Base-by-base conservation (phyloP, 1,140 invertebrate species). In the Heliconius eleuchia region DNA sequence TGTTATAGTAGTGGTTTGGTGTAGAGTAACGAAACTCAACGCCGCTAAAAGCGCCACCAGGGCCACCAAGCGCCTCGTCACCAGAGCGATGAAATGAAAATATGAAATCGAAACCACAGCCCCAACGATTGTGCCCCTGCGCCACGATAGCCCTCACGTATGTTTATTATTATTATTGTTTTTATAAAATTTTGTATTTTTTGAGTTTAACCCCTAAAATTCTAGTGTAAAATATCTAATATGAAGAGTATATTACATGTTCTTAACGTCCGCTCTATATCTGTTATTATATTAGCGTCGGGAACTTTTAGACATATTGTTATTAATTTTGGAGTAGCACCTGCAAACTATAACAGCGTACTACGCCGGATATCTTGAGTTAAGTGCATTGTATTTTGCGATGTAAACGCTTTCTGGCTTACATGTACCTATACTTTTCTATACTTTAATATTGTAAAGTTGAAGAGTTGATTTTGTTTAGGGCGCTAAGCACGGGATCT, bases 271-370 rank as follows among this genome's bases (percentile, higher is more conserved):
- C 57, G n/a, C 57, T 16, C 9, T 27, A 66, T 13, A 9, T 7
- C 23, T 66, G 0, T 27, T 66, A 3, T 27, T 30, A 66, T 66
- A 30, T 66, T 66, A 66, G 60, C 60, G 60, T 30, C 19, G 13
- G 60, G 27, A 66, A 66, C 60, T 66, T 23, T 60, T 66, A 66
- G 60, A 66, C 23, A n/a, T 66, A 66, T 66, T 66, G 60, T 66
- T 66, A 30, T 27, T 66, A 66, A 66, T 66, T 30, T 66, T 30
- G 27, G 1, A 27, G 60, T 5, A 66, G 13, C 60, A 66, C 60
- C 60, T 66, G 60, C 60, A 66, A n/a, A 60, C 55, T 60, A 60
- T 23, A 60, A 6, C 50, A 60, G 55, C 27, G 8, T 27, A 30
- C 9, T 66, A 30, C 60, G 27, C 60, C 11, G 60, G 27, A 66